A percentile compares a stretch with the other conserved stretches of the same genome.
phyloP scores from a whole-genome alignment of 1,140 invertebrate species.

The Drosophila biarmipes region DNA sequence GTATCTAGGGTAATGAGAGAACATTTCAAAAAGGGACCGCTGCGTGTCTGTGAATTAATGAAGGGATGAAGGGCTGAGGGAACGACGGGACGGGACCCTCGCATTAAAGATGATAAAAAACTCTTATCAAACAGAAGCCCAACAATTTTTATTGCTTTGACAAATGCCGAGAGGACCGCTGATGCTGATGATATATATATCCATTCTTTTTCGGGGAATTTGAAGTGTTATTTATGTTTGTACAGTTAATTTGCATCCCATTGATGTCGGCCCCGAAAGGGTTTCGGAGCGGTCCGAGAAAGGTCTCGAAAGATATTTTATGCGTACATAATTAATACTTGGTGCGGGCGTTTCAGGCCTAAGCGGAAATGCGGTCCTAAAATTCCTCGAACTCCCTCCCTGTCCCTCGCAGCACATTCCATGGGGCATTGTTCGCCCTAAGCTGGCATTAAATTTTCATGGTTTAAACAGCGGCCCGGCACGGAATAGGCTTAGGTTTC shows the following conservation, averaged over 20 bases:
- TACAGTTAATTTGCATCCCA: slow-evolving; percentile 83
- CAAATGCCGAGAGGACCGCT: slow-evolving; percentile 52
- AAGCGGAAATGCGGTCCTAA: slow-evolving; percentile 71
- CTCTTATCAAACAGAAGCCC: slow-evolving; percentile 65
- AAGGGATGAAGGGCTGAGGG: slow-evolving; percentile 43
- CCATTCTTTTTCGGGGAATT: slow-evolving; percentile 64
- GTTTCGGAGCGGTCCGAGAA: slow-evolving; percentile 46
- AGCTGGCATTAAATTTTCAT: slow-evolving; percentile 82
- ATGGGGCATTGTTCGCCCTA: slow-evolving; percentile 60
- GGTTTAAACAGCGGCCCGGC: slow-evolving; percentile 69
- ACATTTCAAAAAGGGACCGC: slow-evolving; percentile 27
- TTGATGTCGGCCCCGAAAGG: slow-evolving; percentile 68
- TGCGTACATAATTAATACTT: slow-evolving; percentile 82
- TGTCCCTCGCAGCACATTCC: slow-evolving; percentile 39
- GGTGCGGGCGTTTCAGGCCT: slow-evolving; percentile 29
- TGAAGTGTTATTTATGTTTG: slow-evolving; percentile 81
- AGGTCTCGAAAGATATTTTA: slow-evolving; percentile 81
- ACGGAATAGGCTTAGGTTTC: slow-evolving; percentile 76
- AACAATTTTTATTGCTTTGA: slow-evolving; percentile 81
- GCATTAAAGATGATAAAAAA: slow-evolving; percentile 45
- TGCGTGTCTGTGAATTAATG: slow-evolving; percentile 73
- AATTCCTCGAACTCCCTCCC: slow-evolving; percentile 56
- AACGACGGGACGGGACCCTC: slow-evolving; percentile 2
- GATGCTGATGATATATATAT: slow-evolving; percentile 12
- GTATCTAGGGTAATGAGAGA: slow-evolving; percentile 72